A percentile compares a stretch with the other conserved stretches of the same genome.
Conservation (phyloP, 1,140 invertebrate species). For the Bombus impatiens region DNA sequence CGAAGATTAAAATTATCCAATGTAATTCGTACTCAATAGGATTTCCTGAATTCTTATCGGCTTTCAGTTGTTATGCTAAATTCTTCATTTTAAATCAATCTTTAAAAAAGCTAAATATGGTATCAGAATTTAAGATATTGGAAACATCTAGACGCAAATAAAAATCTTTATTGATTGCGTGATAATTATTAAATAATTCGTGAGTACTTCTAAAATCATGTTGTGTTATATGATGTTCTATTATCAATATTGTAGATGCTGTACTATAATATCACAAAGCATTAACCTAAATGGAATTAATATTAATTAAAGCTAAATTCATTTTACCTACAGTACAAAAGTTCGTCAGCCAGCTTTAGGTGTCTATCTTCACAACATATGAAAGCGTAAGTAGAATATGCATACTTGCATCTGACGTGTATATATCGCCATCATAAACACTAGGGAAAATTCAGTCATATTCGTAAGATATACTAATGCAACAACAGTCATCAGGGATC, state of each 20-base stretch:
- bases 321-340: background rate
- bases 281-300: background rate
- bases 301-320: background rate
- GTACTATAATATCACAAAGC: no score
- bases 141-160: background rate
- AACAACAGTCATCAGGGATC: background rate
- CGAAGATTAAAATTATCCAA: conserved; percentile 26
- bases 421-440: background rate
- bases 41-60: background rate
- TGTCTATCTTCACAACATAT: background rate
- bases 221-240: no score
- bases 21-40: background rate
- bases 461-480: background rate
- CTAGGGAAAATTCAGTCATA: background rate
- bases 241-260: no score
- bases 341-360: background rate
- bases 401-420: background rate
- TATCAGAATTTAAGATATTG: background rate
- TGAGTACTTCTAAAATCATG: background rate
- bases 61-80: background rate
- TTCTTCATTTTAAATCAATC: background rate
- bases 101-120: background rate
- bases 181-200: background rate
- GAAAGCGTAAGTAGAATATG: background rate
- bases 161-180: background rate